These are phyloP conservation scores for Oligia fasciuncula DNA, from an alignment of 2,888 invertebrate genomes.

Conservation along the genomic window DNA sequence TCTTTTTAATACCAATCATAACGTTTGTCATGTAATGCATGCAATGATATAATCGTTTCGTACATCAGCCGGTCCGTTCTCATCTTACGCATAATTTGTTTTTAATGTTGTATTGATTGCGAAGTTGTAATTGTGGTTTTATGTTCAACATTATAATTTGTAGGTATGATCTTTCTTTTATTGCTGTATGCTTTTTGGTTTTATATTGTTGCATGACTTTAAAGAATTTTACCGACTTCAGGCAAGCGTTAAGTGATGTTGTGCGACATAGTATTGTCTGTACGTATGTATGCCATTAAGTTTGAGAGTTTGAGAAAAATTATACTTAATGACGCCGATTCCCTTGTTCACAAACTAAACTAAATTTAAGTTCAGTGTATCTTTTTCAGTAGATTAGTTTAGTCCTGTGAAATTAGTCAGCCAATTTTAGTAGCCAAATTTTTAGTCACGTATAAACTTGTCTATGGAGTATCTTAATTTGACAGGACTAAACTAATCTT, in stretches of 20 bases:
- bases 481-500: no score
- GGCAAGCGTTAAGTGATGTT: background rate
- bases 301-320: no score
- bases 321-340: no score
- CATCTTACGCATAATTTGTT: constrained; percentile 58
- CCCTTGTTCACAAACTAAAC: no score
- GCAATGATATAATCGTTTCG: constrained; percentile 44
- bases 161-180: constrained; percentile 26
- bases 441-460: no score
- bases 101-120: constrained; percentile 59
- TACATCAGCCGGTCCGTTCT: constrained; percentile 34
- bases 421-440: no score
- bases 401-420: no score
- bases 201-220: background rate
- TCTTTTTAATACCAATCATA: background rate
- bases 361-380: no score
- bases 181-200: constrained; percentile 7
- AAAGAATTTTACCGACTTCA: background rate
- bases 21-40: constrained; percentile 28
- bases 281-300: no score
- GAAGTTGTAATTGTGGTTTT: constrained; percentile 46
- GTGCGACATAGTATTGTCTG: no score
- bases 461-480: no score
- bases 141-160: constrained; percentile 47
- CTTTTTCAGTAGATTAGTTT: no score